Base-by-base conservation (phyloP, 2,888 invertebrate genomes). In the Amblyteles armatorius region DNA sequence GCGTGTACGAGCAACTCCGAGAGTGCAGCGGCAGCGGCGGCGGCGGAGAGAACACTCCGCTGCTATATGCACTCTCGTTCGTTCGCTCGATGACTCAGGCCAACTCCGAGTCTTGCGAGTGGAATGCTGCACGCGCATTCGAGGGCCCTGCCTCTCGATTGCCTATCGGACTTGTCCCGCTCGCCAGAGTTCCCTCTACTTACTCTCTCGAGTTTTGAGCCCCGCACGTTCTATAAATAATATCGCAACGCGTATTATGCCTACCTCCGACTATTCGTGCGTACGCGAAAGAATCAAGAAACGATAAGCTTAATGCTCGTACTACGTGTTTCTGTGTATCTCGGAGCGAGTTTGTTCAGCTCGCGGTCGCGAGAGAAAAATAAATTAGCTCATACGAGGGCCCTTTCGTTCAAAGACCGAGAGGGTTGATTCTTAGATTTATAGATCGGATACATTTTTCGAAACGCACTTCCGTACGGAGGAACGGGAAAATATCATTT, bases 71-170 rank as follows among this genome's bases (percentile, higher is more conserved):
- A 60, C 60, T 72, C 71, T 19, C 71, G 73, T 60, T 74, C 55
- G 57, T 67, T 68, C 72, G 36, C 48, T 77, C 69, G 88, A 87
- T 91, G 91, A 91, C 88, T 91, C 91, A 91, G 89, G 87, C 57
- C 60, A 79, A 19, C 57, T 57, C 73, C 55, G 57, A 68, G 55
- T 26, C 68, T 77, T 7, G 60, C 76, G 52, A 82, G 69, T 52
- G 91, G 91, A 91, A 91, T 90, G 90, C 88, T 86, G 88, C 88
- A 90, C 90, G 85, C 88, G 83, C 78, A 48, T 60, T 69, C 57
- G 60, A 78, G 89, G 87, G 88, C 89, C 90, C 88, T 90, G 90
- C 89, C 60, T 33, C 91, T 91, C 89, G 91, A 91, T 91, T 90
- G 90, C 90, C 91, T 91, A 90, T 91, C 90, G 90, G 90, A 90